These are phyloP conservation scores for Cynoglossus semilaevis DNA, from an alignment of 2,113 vertebrate species.

Conservation along the genomic window DNA sequence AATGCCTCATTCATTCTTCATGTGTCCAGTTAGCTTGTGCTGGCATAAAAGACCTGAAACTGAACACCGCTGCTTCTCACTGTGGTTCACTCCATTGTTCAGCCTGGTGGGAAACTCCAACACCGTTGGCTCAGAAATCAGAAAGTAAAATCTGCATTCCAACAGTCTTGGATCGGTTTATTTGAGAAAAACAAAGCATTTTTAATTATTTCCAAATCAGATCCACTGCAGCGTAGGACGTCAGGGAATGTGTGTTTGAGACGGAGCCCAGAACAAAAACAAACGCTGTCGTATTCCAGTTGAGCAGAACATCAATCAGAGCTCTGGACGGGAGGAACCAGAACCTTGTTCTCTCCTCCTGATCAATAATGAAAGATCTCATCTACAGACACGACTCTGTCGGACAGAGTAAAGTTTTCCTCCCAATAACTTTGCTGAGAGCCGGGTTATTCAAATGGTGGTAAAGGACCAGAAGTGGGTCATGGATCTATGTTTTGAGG, in stretches of 20 bases:
- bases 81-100: constrained; percentile 32
- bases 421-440: too few species aligned
- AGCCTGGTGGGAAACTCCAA: constrained; percentile 49
- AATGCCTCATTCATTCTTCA: constrained; percentile 47
- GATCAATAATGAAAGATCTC: constrained; percentile 10
- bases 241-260: constrained; percentile 14
- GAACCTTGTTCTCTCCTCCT: constrained; percentile 8
- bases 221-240: constrained; percentile 12
- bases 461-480: too few species aligned
- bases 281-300: constrained; percentile 27
- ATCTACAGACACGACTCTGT: background rate
- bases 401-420: too few species aligned
- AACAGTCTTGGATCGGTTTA: constrained; percentile 25
- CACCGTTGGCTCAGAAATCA: constrained; percentile 20
- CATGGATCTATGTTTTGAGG: too few species aligned
- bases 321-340: constrained; percentile 11
- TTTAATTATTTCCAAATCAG: constrained; percentile 20
- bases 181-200: constrained; percentile 25
- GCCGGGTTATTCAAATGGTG: too few species aligned
- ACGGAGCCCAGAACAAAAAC: constrained; percentile 1
- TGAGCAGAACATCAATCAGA: constrained; percentile 30
- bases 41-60: constrained; percentile 46
- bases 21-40: constrained; percentile 34
- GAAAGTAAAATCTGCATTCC: constrained; percentile 31
- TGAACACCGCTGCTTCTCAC: constrained; percentile 32